Base-by-base conservation (phyloP, 2,113 vertebrate genomes). In the Paramormyrops kingsleyae region DNA sequence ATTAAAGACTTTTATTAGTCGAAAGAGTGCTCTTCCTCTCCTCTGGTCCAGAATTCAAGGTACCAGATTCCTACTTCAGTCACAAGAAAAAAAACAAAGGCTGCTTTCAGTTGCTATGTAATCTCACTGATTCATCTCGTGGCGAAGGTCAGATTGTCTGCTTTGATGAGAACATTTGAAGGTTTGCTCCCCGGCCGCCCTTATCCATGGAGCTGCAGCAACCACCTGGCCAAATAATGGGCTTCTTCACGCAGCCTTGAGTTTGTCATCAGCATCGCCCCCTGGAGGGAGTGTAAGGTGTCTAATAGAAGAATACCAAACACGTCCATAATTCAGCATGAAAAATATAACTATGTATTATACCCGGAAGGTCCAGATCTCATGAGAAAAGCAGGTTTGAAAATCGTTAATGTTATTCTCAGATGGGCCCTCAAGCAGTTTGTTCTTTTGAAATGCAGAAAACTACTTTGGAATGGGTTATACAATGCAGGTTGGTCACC, bases 1-100 rank as follows among this genome's bases (percentile, higher is more conserved):
- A 89, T 89, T 83, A 80, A 31, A 83, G 88, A 35, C 49, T 77
- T 83, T 74, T 83, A 53, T 83, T 90, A 85, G 49, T 66, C 56
- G 87, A 47, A 49, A 35, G 39, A 86, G 52, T 83, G 66, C 83
- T 42, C 90, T 59, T 49, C 27, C 52, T 89, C 44, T 88, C 87
- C 50, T 12, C 42, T 87, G 89, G 90, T 83, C 35, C 87, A 87
- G 27, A 44, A 35, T 87, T 87, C 27, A 52, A 53, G 10, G 27
- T 87, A 53, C 50, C 13, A 53, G n/a, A 56, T 52, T 53, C 49
- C 24, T 52, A 10, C 31, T 19, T 15, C n/a, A 87, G 49, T 27
- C 24, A 24, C 24, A 53, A 15, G 31, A 2, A 87, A 87, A 53
- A 47, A 46, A 46, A 84, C 39, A 84, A 46, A 47, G 21, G 83